Conservation (phyloP, 2,113 vertebrate species). For the Ceuthmochares aereus region DNA sequence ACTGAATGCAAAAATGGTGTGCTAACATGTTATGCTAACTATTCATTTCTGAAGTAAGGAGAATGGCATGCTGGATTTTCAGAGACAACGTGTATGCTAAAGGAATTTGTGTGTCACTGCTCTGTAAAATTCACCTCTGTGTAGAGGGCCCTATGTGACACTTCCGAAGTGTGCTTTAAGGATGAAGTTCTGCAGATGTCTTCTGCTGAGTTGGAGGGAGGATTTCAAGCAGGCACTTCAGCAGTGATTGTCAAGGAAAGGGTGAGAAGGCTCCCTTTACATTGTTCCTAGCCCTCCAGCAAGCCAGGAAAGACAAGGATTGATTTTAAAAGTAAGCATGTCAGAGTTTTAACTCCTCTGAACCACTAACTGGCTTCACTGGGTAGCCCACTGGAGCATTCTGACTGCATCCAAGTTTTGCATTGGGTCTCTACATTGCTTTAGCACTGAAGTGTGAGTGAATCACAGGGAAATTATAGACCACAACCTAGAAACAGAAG, state of each 20-base stretch:
- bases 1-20: neutral
- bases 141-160: neutral
- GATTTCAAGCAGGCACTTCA: neutral
- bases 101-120: neutral
- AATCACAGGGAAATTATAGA: slow-evolving; percentile 13
- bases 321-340: neutral
- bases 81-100: neutral
- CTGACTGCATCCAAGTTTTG: neutral
- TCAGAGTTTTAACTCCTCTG: neutral
- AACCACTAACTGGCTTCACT: neutral
- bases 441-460: neutral
- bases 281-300: neutral
- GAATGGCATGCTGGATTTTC: neutral
- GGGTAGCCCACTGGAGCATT: neutral
- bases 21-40: neutral
- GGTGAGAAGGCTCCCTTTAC: neutral
- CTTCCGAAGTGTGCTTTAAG: neutral
- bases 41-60: neutral
- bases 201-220: neutral
- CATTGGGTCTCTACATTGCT: neutral
- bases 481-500: neutral
- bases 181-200: neutral
- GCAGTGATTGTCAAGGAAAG: neutral
- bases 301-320: neutral
- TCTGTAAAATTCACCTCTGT: neutral